Evolutionary conservation across 2,888 invertebrate species (phyloP).

Genomic region (Nymphalis c-album): DNA sequence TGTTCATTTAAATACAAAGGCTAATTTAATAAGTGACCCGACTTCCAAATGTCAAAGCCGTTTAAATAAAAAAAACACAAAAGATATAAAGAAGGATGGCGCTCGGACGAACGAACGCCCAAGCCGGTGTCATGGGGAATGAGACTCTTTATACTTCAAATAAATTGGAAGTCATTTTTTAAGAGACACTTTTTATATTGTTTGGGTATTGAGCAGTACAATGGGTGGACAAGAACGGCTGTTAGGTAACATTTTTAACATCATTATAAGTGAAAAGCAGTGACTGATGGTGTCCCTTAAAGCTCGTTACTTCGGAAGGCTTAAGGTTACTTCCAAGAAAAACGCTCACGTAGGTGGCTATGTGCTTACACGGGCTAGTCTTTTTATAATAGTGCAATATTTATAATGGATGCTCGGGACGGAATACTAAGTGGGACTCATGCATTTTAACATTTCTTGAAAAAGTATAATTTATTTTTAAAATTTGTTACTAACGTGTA

Average conservation of each 20-base stretch:
- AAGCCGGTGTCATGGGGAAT: constrained; percentile 75
- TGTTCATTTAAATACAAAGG: constrained; percentile 80
- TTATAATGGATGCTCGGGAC: constrained; percentile 35
- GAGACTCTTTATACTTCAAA: constrained; percentile 74
- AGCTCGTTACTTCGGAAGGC: constrained; percentile 48
- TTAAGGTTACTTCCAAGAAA: constrained; percentile 49
- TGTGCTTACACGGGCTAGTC: constrained; percentile 31
- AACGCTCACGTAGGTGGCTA: constrained; percentile 44
- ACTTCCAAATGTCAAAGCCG: constrained; percentile 76
- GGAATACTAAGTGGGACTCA: constrained; percentile 31
- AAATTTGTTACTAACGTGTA: not conserved
- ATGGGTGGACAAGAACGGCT: constrained; percentile 78
- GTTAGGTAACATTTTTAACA: constrained; percentile 80
- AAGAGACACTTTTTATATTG: constrained; percentile 58
- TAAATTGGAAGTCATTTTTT: constrained; percentile 80
- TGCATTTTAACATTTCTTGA: constrained; percentile 27
- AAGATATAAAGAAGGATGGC: constrained; percentile 72
- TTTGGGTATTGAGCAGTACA: constrained; percentile 72
- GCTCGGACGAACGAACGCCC: constrained; percentile 64
- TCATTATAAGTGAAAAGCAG: constrained; percentile 79
- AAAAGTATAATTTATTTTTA: constrained; percentile 8
- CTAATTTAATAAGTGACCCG: constrained; percentile 81
- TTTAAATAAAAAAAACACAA: constrained; percentile 68
- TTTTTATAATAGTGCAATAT: constrained; percentile 41
- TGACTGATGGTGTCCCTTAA: constrained; percentile 66